Evolutionary conservation across 2,113 vertebrate species (phyloP).

Genomic region (Cepphus grylle): DNA sequence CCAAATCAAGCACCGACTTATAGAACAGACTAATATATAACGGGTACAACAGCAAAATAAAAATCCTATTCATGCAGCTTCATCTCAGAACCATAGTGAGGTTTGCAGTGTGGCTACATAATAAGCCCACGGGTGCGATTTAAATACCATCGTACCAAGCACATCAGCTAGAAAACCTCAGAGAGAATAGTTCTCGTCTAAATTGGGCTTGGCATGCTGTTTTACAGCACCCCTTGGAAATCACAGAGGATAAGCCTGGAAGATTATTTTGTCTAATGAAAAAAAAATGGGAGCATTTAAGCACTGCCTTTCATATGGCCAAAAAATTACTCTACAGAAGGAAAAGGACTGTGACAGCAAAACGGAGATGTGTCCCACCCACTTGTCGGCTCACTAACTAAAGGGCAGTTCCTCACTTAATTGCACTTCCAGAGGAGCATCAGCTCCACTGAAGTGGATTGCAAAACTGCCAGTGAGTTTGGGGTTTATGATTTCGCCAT

Average conservation of each 20-base stretch:
- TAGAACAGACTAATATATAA: neutral
- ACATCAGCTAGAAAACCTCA: neutral
- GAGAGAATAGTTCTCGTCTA: neutral
- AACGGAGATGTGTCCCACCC: neutral
- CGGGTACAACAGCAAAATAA: neutral
- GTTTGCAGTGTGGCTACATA: neutral
- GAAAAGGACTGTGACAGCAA: neutral
- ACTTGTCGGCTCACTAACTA: neutral
- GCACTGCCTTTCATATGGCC: neutral
- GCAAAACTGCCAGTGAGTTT: neutral
- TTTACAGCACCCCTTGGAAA: constrained; percentile 19
- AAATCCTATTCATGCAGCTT: neutral
- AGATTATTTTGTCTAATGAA: neutral
- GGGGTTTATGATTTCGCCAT: neutral
- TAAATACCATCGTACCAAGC: neutral
- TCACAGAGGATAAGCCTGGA: neutral
- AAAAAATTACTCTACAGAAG: neutral
- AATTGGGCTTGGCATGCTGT: neutral
- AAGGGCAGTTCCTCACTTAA: neutral
- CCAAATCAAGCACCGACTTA: neutral
- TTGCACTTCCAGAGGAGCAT: neutral
- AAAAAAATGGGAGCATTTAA: neutral
- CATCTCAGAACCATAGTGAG: neutral
- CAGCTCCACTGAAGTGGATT: neutral
- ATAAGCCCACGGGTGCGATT: constrained; percentile 1